Percentiles rank a stretch among this genome's conserved stretches.
These are phyloP conservation scores for Microcebus jonahi DNA, from an alignment of 2,113 vertebrate genomes.

Conservation along the genomic window DNA sequence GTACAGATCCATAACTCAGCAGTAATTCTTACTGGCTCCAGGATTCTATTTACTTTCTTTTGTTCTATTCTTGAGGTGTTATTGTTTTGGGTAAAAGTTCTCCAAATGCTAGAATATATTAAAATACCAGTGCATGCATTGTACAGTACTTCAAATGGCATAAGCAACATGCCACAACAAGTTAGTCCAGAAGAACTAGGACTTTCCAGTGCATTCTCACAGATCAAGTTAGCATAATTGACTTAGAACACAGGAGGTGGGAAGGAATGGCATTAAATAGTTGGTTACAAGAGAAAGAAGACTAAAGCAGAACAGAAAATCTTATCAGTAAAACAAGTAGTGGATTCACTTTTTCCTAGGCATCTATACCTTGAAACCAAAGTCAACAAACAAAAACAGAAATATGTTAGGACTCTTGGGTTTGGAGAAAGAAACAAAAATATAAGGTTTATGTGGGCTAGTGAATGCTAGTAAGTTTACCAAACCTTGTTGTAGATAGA, in stretches of 20 bases:
- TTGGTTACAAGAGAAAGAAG: not conserved
- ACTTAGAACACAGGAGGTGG: not conserved
- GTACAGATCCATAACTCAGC: not conserved
- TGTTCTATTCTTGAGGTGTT: not conserved
- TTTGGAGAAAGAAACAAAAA: constrained; percentile 2
- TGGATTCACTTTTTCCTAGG: not conserved
- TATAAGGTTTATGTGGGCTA: not conserved
- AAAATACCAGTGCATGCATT: not conserved
- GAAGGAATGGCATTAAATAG: not conserved
- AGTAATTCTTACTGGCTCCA: not conserved
- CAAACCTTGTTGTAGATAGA: not conserved
- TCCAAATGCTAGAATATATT: not conserved
- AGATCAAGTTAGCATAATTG: not conserved
- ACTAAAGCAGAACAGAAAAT: not conserved
- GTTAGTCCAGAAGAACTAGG: not conserved
- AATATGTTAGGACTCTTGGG: not conserved
- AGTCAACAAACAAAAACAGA: not conserved
- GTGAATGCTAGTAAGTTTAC: not conserved
- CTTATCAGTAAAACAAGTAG: not conserved
- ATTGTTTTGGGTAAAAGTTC: not conserved
- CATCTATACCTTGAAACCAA: not conserved
- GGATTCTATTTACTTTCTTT: not conserved
- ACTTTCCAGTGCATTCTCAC: not conserved
- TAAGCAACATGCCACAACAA: not conserved
- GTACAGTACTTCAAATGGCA: not conserved